Evolutionary conservation across 2,113 vertebrate genomes (phyloP).

Genomic region (Tricholaema leucomelas): DNA sequence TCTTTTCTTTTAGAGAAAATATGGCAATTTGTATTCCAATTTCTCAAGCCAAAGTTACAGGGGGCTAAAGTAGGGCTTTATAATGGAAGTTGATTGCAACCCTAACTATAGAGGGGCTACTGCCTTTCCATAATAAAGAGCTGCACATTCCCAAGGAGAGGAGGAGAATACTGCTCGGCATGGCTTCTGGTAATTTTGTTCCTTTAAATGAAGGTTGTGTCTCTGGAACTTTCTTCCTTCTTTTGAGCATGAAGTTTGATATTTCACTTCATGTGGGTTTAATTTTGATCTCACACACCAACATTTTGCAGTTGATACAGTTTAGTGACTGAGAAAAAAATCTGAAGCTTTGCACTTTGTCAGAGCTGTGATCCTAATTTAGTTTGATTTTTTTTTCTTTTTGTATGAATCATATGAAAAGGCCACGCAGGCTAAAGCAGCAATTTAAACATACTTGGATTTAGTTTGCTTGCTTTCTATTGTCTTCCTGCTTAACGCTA

Average conservation of each 20-base stretch:
- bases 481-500: conserved; percentile 42
- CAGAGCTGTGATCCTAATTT: neutral
- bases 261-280: conserved; percentile 49
- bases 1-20: conserved; percentile 44
- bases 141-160: conserved; percentile 7
- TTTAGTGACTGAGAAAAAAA: neutral
- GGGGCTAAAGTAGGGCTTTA: conserved; percentile 41
- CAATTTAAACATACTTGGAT: conserved; percentile 52
- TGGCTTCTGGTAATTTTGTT: conserved; percentile 43
- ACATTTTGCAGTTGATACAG: neutral
- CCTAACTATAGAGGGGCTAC: conserved; percentile 44
- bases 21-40: conserved; percentile 52
- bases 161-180: conserved; percentile 50
- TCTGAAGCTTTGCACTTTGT: neutral
- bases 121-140: conserved; percentile 55
- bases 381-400: neutral
- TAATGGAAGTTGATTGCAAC: conserved; percentile 64
- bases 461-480: conserved; percentile 30
- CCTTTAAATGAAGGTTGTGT: conserved; percentile 51
- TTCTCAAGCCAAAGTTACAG: conserved; percentile 57
- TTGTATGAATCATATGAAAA: neutral
- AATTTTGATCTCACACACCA: neutral
- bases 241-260: conserved; percentile 30
- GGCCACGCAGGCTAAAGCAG: neutral
- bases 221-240: conserved; percentile 7